Conservation (phyloP, 1,140 invertebrate genomes). For the Semibalanus balanoides region DNA sequence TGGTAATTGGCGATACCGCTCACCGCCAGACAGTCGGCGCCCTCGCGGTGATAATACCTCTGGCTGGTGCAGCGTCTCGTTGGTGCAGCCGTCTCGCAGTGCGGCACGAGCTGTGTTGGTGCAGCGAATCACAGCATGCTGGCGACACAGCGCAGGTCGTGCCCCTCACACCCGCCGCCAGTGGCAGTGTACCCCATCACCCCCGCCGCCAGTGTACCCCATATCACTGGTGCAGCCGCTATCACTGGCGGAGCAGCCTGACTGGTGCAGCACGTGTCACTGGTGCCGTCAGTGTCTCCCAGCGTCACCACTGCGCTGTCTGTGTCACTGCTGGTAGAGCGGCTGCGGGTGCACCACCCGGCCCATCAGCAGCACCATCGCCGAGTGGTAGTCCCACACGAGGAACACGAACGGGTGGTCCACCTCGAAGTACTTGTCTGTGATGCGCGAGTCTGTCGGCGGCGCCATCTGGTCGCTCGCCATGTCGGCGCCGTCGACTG, state of each 20-base stretch:
- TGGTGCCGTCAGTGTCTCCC: too few species aligned
- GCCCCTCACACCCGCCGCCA: too few species aligned
- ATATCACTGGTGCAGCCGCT: background rate
- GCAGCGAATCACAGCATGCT: too few species aligned
- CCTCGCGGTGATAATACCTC: too few species aligned
- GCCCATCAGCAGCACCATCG: slow-evolving; percentile 30
- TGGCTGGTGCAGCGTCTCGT: too few species aligned
- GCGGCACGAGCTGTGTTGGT: too few species aligned
- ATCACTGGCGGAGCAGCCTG: background rate
- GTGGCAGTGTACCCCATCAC: too few species aligned
- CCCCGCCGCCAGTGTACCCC: background rate
- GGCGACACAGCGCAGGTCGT: too few species aligned
- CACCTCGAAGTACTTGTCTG: slow-evolving; percentile 30
- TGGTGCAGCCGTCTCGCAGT: too few species aligned
- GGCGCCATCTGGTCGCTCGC: slow-evolving; percentile 5
- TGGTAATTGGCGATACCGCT: too few species aligned
- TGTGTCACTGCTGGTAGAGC: background rate
- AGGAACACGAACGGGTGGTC: slow-evolving; percentile 33
- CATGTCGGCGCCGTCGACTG: slow-evolving; percentile 24
- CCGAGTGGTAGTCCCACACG: slow-evolving; percentile 30
- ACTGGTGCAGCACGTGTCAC: background rate
- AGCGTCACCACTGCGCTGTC: background rate
- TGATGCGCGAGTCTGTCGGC: slow-evolving; percentile 21
- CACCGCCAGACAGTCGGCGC: too few species aligned
- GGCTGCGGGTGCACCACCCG: slow-evolving; percentile 24